Conservation (phyloP, 2,113 vertebrate genomes). For the Hippocampus abdominalis region DNA sequence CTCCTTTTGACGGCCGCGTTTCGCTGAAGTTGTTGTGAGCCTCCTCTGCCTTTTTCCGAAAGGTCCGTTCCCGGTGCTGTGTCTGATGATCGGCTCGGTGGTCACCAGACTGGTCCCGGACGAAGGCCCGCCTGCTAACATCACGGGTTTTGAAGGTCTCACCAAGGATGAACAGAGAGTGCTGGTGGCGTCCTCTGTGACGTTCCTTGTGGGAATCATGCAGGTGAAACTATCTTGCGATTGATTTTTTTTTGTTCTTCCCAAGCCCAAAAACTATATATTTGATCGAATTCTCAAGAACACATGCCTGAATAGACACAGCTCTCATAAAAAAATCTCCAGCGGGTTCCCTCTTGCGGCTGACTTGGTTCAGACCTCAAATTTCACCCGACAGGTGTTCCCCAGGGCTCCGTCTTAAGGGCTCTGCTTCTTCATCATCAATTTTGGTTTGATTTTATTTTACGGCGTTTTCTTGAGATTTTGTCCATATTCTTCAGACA, state of each 20-base stretch:
- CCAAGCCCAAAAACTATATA: too few relatives aligned
- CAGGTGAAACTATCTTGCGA: slow-evolving; percentile 74
- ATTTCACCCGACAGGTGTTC: background rate
- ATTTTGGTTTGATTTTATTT: background rate
- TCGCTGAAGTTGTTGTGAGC: background rate
- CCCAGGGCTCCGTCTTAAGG: background rate
- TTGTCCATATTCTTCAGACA: too few relatives aligned
- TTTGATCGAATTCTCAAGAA: too few relatives aligned
- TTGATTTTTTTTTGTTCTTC: background rate
- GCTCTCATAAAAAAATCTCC: too few relatives aligned
- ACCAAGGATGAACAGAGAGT: slow-evolving; percentile 68
- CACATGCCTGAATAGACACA: too few relatives aligned
- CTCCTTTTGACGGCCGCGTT: background rate
- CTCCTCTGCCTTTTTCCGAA: background rate
- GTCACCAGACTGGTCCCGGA: slow-evolving; percentile 76
- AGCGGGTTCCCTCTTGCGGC: too few relatives aligned
- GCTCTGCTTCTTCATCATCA: background rate
- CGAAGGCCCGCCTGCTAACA: slow-evolving; percentile 24
- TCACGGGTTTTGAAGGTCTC: slow-evolving; percentile 62
- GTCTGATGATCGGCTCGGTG: slow-evolving; percentile 85
- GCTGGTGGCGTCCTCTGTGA: slow-evolving; percentile 81
- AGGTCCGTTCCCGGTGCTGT: slow-evolving; percentile 87
- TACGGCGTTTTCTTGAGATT: too few relatives aligned
- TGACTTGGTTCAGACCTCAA: background rate
- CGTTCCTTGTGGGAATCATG: slow-evolving; percentile 82